A percentile compares a stretch with the other conserved stretches of the same genome.
phyloP scores from a whole-genome alignment of 2,797 vertebrate genomes.

The Nannoperca obscura region DNA sequence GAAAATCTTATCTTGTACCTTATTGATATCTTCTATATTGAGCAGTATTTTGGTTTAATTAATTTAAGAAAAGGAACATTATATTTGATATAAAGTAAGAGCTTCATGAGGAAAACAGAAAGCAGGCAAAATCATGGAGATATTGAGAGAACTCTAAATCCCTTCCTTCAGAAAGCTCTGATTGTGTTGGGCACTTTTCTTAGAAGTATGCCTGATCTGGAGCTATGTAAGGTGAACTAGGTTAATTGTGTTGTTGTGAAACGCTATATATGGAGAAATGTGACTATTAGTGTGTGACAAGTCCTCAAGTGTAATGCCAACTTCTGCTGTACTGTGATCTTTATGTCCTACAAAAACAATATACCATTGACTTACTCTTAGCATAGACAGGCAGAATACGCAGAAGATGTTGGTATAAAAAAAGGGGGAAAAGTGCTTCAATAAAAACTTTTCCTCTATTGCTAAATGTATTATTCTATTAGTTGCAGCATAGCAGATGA shows the following conservation, averaged over 20 bases:
- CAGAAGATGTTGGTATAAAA: not conserved
- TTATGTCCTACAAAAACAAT: not conserved
- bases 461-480: not conserved
- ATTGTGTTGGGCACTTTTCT: no score
- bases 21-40: not conserved
- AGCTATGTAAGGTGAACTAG: no score
- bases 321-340: not conserved
- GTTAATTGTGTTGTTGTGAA: no score
- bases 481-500: constrained; percentile 14
- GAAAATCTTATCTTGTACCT: not conserved
- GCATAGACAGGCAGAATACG: no score
- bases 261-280: no score
- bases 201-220: no score
- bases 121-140: no score
- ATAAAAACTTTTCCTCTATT: not conserved
- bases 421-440: not conserved
- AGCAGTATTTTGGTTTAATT: not conserved
- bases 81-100: not conserved
- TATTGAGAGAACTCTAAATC: no score
- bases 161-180: no score
- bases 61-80: not conserved
- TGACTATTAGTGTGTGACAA: no score
- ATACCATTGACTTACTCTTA: no score
- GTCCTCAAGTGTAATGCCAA: not conserved
- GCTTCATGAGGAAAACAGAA: no score